These are phyloP conservation scores for Nasonovia ribisnigri DNA, from an alignment of 2,888 invertebrate genomes.

Conservation along the genomic window DNA sequence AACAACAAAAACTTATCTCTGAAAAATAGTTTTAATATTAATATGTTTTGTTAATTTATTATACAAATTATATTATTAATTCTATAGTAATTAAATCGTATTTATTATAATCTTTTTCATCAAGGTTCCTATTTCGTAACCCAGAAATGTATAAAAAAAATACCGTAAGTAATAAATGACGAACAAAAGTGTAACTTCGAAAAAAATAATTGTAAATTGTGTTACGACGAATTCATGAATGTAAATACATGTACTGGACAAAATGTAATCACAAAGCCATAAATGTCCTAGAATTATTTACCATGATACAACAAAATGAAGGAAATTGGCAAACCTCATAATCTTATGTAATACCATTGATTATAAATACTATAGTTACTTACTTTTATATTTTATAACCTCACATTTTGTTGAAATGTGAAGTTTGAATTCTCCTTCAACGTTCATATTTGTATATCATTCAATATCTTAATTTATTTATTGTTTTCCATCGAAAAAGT, in stretches of 20 bases:
- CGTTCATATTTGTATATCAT: background rate
- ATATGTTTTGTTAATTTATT: background rate
- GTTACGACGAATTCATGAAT: background rate
- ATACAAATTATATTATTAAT: background rate
- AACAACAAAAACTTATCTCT: background rate
- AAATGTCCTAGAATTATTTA: background rate
- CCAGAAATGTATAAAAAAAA: too few species aligned
- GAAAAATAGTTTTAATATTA: background rate
- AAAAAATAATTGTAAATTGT: background rate
- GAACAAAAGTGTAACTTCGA: too few species aligned
- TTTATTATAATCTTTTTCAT: background rate
- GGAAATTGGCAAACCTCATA: background rate
- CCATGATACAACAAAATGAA: background rate
- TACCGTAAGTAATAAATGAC: too few species aligned
- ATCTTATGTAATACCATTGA: too few species aligned
- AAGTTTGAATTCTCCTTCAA: background rate
- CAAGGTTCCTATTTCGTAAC: background rate
- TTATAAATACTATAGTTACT: too few species aligned
- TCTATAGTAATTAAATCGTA: background rate
- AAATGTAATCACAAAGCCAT: background rate
- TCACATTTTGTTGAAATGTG: too few species aligned
- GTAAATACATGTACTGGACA: background rate
- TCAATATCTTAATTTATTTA: background rate
- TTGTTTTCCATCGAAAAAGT: background rate
- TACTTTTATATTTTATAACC: too few species aligned